A percentile compares a stretch with the other conserved stretches of the same genome.
Evolutionary conservation across 2,113 vertebrate species (phyloP).

Genomic region (Stegostoma tigrinum): DNA sequence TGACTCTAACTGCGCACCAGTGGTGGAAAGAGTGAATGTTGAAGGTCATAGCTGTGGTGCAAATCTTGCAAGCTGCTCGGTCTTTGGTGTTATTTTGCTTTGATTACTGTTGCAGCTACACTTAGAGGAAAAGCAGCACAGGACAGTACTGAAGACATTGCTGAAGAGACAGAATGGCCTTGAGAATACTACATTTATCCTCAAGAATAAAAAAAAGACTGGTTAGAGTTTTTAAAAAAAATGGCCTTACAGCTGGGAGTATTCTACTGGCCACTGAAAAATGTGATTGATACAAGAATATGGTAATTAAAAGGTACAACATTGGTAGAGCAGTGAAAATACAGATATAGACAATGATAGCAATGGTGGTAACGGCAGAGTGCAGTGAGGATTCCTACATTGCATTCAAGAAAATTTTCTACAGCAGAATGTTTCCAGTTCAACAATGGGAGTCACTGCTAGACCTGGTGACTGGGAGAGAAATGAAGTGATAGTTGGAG

Average conservation of each 20-base stretch:
- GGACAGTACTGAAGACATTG: not conserved
- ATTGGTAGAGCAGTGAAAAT: not conserved
- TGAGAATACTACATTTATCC: not conserved
- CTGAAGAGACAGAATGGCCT: not conserved
- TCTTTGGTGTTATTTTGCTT: no score
- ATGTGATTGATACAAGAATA: not conserved
- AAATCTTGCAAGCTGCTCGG: no score
- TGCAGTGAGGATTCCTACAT: not conserved
- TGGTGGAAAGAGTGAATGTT: no score
- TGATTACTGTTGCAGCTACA: no score
- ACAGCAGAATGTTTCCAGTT: not conserved
- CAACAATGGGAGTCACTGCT: not conserved
- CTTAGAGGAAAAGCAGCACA: no score
- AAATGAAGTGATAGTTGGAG: not conserved
- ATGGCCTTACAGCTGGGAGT: not conserved
- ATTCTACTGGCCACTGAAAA: not conserved
- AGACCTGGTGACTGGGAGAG: not conserved
- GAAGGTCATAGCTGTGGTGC: no score
- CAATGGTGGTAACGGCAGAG: not conserved
- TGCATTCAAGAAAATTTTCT: not conserved
- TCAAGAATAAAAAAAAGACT: not conserved
- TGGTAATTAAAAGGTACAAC: not conserved
- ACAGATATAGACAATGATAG: not conserved
- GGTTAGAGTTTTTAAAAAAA: not conserved
- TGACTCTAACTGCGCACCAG: no score